Conservation (phyloP, 2,888 invertebrate genomes). For the Lasioglossum figueresi region DNA sequence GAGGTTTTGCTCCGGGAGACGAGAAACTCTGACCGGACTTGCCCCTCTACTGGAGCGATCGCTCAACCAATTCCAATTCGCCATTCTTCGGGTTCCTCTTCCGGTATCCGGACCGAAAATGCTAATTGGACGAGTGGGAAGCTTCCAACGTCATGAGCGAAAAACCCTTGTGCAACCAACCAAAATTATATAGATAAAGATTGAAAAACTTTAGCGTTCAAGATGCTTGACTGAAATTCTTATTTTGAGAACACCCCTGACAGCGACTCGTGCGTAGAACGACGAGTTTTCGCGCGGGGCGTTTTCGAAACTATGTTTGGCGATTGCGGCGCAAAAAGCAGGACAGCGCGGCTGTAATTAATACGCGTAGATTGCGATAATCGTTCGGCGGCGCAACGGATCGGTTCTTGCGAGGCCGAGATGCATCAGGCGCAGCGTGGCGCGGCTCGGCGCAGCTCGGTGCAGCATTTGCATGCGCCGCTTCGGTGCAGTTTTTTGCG, state of each 20-base stretch:
- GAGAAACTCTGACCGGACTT: not conserved
- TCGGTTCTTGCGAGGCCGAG: not conserved
- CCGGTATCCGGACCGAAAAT: not conserved
- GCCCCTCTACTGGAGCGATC: not conserved
- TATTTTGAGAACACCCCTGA: too few relatives aligned
- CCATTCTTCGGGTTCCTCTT: not conserved
- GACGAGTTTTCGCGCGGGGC: not conserved
- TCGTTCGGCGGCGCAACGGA: constrained; percentile 7
- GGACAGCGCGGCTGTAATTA: constrained; percentile 27
- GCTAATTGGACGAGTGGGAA: not conserved
- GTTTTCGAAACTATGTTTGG: constrained; percentile 16
- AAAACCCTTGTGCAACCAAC: too few relatives aligned
- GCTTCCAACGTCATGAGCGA: not conserved
- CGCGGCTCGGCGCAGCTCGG: constrained; percentile 2
- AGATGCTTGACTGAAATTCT: too few relatives aligned
- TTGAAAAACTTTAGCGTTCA: too few relatives aligned
- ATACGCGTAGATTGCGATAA: constrained; percentile 31
- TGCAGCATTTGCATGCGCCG: constrained; percentile 4
- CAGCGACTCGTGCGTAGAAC: not conserved
- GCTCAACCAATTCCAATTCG: not conserved
- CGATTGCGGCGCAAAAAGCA: too few relatives aligned
- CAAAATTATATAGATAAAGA: too few relatives aligned
- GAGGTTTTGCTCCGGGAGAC: constrained; percentile 31
- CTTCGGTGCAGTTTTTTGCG: constrained; percentile 52
- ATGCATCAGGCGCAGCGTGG: constrained; percentile 7